Evolutionary conservation across 2,888 invertebrate species (phyloP).

Genomic region (Callosobruchus maculatus): DNA sequence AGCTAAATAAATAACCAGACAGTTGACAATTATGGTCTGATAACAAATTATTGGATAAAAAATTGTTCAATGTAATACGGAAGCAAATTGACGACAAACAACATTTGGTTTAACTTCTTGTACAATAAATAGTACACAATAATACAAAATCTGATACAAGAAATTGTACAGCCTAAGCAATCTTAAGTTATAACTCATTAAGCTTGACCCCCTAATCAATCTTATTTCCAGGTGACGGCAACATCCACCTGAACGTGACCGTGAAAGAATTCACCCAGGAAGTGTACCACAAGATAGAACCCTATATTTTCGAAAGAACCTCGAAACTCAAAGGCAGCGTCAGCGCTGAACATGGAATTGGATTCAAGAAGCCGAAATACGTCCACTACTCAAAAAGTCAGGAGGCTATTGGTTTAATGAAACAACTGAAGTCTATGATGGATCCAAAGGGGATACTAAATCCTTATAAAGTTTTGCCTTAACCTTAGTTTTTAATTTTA

Average conservation of each 20-base stretch:
- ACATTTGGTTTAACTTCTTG: no score
- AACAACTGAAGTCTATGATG: conserved; percentile 74
- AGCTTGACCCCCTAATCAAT: neutral
- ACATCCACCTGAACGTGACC: conserved; percentile 88
- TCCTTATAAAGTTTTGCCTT: conserved; percentile 81
- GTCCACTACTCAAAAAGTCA: conserved; percentile 76
- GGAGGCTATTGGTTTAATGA: conserved; percentile 77
- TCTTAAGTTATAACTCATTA: no score
- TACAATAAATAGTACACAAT: no score
- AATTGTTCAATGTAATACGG: no score
- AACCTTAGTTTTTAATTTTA: neutral
- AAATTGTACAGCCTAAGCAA: no score
- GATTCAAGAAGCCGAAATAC: conserved; percentile 81
- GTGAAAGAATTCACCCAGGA: conserved; percentile 64
- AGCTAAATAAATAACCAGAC: no score
- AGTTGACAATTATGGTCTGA: no score
- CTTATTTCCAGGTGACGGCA: conserved; percentile 74
- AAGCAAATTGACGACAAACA: no score
- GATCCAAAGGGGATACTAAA: conserved; percentile 95
- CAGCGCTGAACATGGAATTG: conserved; percentile 97
- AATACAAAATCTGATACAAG: no score
- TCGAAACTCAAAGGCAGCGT: conserved; percentile 78
- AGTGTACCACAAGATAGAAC: conserved; percentile 70
- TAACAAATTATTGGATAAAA: no score
- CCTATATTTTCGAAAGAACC: conserved; percentile 88